Percentiles rank a stretch among this genome's conserved stretches.
phyloP scores from a whole-genome alignment of 1,140 invertebrate species.

The Eupeodes corollae region DNA sequence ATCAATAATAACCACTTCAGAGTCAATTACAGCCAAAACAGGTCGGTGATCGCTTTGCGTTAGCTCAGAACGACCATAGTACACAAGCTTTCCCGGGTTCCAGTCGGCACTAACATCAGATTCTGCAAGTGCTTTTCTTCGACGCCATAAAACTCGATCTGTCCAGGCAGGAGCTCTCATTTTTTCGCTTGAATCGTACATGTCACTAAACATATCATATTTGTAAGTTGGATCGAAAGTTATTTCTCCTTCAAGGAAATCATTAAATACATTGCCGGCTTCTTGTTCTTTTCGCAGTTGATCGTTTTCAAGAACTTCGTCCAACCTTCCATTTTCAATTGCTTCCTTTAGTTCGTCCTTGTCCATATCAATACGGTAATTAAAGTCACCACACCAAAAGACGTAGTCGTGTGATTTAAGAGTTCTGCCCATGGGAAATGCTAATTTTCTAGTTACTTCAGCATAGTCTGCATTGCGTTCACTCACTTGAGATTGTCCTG shows the following conservation, averaged over 20 bases:
- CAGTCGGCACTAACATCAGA: conserved; percentile 50
- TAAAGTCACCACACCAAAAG: conserved; percentile 99
- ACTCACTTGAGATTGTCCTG: conserved; percentile 87
- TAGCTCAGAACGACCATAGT: conserved; percentile 83
- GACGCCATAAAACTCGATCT: conserved; percentile 86
- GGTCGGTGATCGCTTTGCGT: conserved; percentile 98
- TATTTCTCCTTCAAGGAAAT: conserved; percentile 86
- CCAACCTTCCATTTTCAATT: conserved; percentile 66
- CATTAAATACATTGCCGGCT: conserved; percentile 81
- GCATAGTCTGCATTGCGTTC: conserved; percentile 94
- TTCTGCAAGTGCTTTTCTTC: conserved; percentile 59
- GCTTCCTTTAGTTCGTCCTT: conserved; percentile 88
- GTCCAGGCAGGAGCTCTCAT: conserved; percentile 95
- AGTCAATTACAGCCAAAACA: conserved; percentile 80
- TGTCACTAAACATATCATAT: conserved; percentile 96
- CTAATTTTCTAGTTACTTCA: conserved; percentile 86
- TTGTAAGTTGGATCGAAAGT: conserved; percentile 97
- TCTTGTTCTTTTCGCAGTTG: conserved; percentile 76
- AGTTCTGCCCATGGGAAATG: conserved; percentile 86
- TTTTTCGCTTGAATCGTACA: conserved; percentile 99
- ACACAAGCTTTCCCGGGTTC: conserved; percentile 67
- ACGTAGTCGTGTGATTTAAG: conserved; percentile 94
- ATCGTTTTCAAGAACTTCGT: conserved; percentile 72
- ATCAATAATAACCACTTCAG: conserved; percentile 73
- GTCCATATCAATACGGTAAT: conserved; percentile 93